phyloP scores from a whole-genome alignment of 2,113 vertebrate genomes.

The Numida meleagris region DNA sequence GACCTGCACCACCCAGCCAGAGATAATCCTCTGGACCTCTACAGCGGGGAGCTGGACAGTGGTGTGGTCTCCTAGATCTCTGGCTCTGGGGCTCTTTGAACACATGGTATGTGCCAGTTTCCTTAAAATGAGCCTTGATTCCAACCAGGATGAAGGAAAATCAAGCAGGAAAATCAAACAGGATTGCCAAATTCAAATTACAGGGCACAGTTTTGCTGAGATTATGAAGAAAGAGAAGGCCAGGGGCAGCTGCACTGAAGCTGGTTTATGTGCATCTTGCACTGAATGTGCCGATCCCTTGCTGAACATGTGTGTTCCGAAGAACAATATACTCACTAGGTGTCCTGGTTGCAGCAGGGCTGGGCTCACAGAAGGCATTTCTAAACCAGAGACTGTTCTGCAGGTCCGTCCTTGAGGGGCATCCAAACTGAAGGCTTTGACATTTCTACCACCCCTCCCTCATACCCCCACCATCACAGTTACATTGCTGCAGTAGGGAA shows the following conservation, averaged over 20 bases:
- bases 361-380: background rate
- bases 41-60: background rate
- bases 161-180: background rate
- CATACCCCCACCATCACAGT: background rate
- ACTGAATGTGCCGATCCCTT: background rate
- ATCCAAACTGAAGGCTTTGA: background rate
- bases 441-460: background rate
- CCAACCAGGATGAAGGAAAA: background rate
- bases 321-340: accelerated
- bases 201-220: background rate
- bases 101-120: background rate
- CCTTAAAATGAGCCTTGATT: background rate
- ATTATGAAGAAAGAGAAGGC: background rate
- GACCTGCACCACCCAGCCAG: background rate
- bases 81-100: background rate
- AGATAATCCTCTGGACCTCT: background rate
- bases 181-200: background rate
- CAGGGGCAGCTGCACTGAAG: background rate
- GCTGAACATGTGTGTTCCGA: background rate
- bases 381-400: background rate
- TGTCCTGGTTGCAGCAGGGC: background rate
- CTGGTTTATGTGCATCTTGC: background rate
- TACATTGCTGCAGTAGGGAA: background rate
- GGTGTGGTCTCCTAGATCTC: background rate
- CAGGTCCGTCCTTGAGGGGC: background rate